Conservation (phyloP, 2,888 invertebrate species). For the Tiphia femorata region DNA sequence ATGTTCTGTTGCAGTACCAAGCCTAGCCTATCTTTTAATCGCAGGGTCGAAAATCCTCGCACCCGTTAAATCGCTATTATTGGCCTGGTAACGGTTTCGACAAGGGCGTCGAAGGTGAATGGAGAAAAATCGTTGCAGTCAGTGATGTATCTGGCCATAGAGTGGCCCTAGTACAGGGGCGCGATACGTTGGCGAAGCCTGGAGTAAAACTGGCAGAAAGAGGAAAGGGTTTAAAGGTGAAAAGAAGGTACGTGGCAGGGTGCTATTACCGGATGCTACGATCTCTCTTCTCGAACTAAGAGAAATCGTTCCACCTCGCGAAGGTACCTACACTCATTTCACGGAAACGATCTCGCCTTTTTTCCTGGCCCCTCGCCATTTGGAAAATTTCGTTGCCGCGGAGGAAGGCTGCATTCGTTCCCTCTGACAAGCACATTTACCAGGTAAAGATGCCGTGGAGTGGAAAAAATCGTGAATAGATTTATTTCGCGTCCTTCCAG, state of each 20-base stretch:
- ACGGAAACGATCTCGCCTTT: too few relatives aligned
- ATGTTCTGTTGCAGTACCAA: too few relatives aligned
- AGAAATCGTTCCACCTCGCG: conserved; percentile 17
- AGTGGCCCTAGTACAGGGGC: background rate
- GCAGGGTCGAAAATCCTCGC: background rate
- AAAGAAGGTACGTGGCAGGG: conserved; percentile 14
- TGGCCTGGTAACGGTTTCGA: conserved; percentile 6
- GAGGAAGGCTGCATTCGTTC: too few relatives aligned
- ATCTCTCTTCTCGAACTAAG: conserved; percentile 21
- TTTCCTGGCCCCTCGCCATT: too few relatives aligned
- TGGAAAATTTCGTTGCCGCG: too few relatives aligned
- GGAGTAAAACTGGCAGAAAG: conserved; percentile 1
- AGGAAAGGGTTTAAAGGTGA: conserved; percentile 8
- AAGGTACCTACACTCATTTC: too few relatives aligned
- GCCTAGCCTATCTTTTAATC: too few relatives aligned
- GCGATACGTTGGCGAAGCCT: conserved; percentile 2
- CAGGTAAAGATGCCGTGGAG: too few relatives aligned
- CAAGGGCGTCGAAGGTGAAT: conserved; percentile 13
- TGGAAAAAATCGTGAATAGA: too few relatives aligned
- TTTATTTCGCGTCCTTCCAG: too few relatives aligned
- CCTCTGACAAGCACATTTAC: too few relatives aligned
- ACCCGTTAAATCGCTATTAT: conserved; percentile 5
- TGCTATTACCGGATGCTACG: conserved; percentile 31
- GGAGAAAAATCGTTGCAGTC: conserved; percentile 18
- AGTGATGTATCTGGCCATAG: conserved; percentile 4